These are phyloP conservation scores for Caenorhabditis sinica DNA, from an alignment of 2,888 invertebrate species.

Conservation along the genomic window DNA sequence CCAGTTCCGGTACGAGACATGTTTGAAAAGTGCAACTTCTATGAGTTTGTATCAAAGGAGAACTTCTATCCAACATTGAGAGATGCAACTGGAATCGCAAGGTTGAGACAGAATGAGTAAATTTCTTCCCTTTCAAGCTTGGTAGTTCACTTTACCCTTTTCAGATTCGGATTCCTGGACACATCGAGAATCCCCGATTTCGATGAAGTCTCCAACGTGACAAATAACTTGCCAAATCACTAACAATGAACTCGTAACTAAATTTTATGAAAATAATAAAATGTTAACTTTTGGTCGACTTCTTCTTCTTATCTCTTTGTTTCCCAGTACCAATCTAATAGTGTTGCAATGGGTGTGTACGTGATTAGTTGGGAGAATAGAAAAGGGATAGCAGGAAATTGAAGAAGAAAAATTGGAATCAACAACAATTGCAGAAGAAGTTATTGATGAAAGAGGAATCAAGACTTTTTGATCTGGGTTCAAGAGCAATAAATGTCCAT, in stretches of 20 bases:
- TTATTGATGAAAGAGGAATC: background rate
- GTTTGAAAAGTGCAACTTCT: constrained; percentile 80
- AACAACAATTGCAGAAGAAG: constrained; percentile 11
- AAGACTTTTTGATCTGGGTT: constrained; percentile 24
- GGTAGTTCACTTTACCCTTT: background rate
- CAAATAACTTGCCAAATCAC: constrained; percentile 37
- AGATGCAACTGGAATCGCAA: constrained; percentile 81
- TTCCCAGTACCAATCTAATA: constrained; percentile 11
- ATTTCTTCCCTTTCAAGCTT: background rate
- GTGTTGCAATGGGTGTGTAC: constrained; percentile 51
- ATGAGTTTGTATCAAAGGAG: constrained; percentile 78
- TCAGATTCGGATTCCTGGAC: constrained; percentile 54
- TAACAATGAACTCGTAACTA: constrained; percentile 9
- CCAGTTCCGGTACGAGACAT: constrained; percentile 80
- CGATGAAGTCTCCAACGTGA: constrained; percentile 40
- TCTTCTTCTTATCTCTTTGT: constrained; percentile 28
- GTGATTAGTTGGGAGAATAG: constrained; percentile 29
- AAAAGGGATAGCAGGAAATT: constrained; percentile 19
- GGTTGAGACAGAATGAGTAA: constrained; percentile 70
- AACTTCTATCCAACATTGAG: constrained; percentile 83
- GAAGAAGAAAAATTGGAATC: constrained; percentile 10
- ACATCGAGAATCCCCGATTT: constrained; percentile 49
- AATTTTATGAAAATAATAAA: constrained; percentile 20
- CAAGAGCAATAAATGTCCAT: background rate
- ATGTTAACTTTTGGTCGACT: constrained; percentile 43